Evolutionary conservation across 2,888 invertebrate genomes (phyloP), one percentile per base, ranked within the genome.

Genomic region (Chelonus formosanus): DNA sequence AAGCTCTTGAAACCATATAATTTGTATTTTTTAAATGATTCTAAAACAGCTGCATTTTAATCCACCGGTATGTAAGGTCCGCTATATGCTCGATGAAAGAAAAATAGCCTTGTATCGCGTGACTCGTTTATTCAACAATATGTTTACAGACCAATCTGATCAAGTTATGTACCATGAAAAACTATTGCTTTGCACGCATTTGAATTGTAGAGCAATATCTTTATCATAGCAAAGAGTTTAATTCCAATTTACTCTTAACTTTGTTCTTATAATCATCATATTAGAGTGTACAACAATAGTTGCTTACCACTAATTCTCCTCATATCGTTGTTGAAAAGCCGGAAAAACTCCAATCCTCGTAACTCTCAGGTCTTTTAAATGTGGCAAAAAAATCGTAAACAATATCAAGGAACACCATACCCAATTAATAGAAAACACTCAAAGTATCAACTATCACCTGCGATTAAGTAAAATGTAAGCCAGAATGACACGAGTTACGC

Each of bases 271-370:
- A 20, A 20, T 20, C 20, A 20, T 20, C 20, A 20, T 20, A 20
- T 20, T 20, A 20, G 2, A 1, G 20, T 20, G 2, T 20, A 20
- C 20, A 20, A 20, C 20, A 20, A 2, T 20, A 20, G 20, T 20
- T 20, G 66, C 81, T 81, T 78, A 81, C 81, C 81, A 76, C 81
- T 81, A 72, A 81, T 81, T 71, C 81, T 78, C 75, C 81, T 79
- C 81, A 81, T 81, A 77, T 75, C 76, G 76, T 71, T 64, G 67
- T 72, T 69, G 71, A 71, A 74, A 72, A 59, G 60, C 59, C 63
- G 53, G 48, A 40, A 2, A 6, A 6, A 40, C 40, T 40, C 40
- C 40, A 62, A 58, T 62, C 58, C 59, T 47, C 68, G 48, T 54
- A 48, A 53, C 56, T 52, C 57, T 64, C 65, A 60, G 67, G 44